A percentile compares a stretch with the other conserved stretches of the same genome.
Conservation (phyloP, 2,113 vertebrate species). For the Rhinolophus ferrumequinum region DNA sequence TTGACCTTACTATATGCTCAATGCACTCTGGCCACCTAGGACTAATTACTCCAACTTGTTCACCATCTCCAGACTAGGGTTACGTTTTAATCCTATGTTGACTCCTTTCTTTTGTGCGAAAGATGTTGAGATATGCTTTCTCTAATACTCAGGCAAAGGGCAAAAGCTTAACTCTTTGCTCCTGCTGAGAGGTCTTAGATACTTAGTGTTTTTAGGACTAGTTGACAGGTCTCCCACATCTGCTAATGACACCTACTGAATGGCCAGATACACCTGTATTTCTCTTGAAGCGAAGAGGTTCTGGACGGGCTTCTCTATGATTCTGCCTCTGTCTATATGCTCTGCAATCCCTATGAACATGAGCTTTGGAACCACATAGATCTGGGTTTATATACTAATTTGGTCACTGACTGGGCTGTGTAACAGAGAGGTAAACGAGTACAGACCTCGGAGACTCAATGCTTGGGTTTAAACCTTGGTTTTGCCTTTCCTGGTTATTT, state of each 20-base stretch:
- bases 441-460: neutral
- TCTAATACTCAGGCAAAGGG: conserved; percentile 19
- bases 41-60: neutral
- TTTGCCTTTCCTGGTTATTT: neutral
- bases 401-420: neutral
- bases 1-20: neutral
- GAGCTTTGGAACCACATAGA: neutral
- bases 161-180: neutral
- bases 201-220: neutral
- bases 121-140: conserved; percentile 17
- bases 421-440: neutral
- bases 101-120: neutral
- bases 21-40: neutral
- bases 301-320: neutral
- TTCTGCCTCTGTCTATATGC: neutral
- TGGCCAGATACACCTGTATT: neutral
- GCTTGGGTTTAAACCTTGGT: neutral
- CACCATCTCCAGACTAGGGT: neutral
- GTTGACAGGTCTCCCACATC: neutral
- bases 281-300: neutral
- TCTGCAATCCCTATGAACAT: neutral
- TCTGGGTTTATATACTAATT: neutral
- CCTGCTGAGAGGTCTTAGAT: conserved; percentile 8
- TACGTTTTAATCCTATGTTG: neutral
- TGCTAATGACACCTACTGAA: neutral